Base-by-base conservation (phyloP, 1,140 invertebrate species). In the Rhopalosiphum padi region DNA sequence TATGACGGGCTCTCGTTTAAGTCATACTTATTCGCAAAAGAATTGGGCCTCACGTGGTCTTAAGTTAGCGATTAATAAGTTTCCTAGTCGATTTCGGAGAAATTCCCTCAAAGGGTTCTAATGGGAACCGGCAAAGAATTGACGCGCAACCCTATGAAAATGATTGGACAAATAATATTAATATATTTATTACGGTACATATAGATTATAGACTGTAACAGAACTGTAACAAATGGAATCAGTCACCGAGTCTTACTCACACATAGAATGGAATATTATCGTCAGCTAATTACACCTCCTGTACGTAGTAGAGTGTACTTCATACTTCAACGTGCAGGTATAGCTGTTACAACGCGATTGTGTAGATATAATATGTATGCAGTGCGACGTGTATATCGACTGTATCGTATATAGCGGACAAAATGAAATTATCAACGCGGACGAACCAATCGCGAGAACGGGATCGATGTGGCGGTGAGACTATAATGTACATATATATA, bases 391-490 rank as follows among this genome's bases (percentile, higher is more conserved):
- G 55, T 60, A 8, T 3, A 21, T 41, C 41, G 41, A 41, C 41
- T 60, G 21, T 18, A 77, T 77, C 30, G 30, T 15, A 30, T 1
- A 60, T 5, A 41, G 48, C 82, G 77, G 48, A 93, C 35, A 41
- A 85, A 55, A 93, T 93, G 46, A 86, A 93, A 93, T 93, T 93
- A 93, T 93, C 91, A 93, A 93, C 91, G 41, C 82, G 48, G 91
- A 93, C 91, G 91, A 93, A 93, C 91, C 91, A 93, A 93, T 93
- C 91, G 91, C 91, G 82, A 83, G 23, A 83, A 51, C 90, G 48
- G 90, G 68, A 92, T 83, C 90, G 90, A 77, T 37, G 68, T n/a
- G 22, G 43, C 60, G 55, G 41, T 18, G n/a, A 48, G 46, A 92
- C 60, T n/a, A n/a, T 18, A n/a, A 30, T 30, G 30, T 15, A 51